These are phyloP conservation scores for Eumaeus atala DNA, from an alignment of 1,140 invertebrate genomes.

Conservation along the genomic window DNA sequence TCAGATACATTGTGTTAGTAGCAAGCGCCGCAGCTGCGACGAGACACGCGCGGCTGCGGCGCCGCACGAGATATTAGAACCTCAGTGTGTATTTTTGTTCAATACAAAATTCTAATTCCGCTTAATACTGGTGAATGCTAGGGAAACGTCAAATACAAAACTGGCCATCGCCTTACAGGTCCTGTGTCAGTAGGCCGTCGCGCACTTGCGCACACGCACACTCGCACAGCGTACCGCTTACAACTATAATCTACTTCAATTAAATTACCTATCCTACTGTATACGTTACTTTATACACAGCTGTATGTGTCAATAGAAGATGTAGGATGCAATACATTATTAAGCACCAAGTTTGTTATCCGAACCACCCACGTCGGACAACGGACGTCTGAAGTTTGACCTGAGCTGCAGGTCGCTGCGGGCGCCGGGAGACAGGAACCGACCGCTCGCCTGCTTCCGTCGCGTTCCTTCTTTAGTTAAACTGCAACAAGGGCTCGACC, in stretches of 20 bases:
- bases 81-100: neutral
- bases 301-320: slow-evolving; percentile 4
- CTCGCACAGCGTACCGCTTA: too few relatives aligned
- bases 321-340: slow-evolving; percentile 8
- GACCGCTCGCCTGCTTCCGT: too few relatives aligned
- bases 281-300: slow-evolving; percentile 12
- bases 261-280: neutral
- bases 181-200: slow-evolving; percentile 2
- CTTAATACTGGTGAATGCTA: slow-evolving; percentile 3
- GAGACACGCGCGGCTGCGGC: neutral
- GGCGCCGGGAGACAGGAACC: too few relatives aligned
- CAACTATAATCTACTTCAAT: too few relatives aligned
- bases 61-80: too few relatives aligned
- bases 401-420: neutral
- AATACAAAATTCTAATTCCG: slow-evolving; percentile 6
- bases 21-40: too few relatives aligned
- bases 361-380: slow-evolving; percentile 7
- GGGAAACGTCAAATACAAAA: neutral
- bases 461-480: too few relatives aligned
- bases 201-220: neutral
- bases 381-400: neutral
- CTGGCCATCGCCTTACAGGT: neutral
- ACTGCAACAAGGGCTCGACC: too few relatives aligned
- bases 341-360: slow-evolving; percentile 15
- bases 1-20: too few relatives aligned